Base-by-base conservation (phyloP, 2,113 vertebrate species). In the rabbit (Oryctolagus cuniculus) region DNA sequence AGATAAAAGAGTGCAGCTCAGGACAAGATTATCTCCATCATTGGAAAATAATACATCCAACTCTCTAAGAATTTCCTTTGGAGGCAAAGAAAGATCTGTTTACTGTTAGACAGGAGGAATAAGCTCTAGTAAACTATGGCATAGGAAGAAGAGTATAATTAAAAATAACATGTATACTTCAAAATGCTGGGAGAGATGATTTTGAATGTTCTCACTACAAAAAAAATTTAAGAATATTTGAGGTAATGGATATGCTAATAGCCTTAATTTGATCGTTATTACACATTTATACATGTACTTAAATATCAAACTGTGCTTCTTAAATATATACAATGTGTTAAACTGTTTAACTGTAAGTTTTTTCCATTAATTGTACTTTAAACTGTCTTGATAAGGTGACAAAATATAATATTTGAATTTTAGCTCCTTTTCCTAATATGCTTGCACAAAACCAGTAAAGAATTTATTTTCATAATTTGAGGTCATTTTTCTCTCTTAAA, bases 401-500 rank as follows among this genome's bases (percentile, higher is more conserved):
- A 93, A 6, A 73, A 69, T 77, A 29, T 29, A 19, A 72, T 77
- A 4, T 73, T 53, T 83, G 69, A 92, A 85, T 61, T 25, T 86
- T 81, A 92, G 64, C 12, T 88, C 10, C 29, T 92, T 95, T 93
- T 87, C n/a, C 38, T 80, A 77, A 63, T 11, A 63, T 8, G 72
- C 1, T 51, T 90, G 51, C 24, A 90, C 13, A 94, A 92, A 95
- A 79, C 44, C 21, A 95, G 15, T 63, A 36, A 74, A 93, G 10
- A 87, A 85, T 69, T 74, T 66, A 38, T 87, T 91, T 53, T 94
- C 69, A 79, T 94, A 16, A 34, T 53, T 6, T 85, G 15, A 58
- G 29, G 81, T 85, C 84, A 3, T 58, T 61, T 83, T 93, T 67
- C 19, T 7, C 58, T 67, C 36, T 53, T 73, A 82, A 78, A 6